These are phyloP conservation scores for Macaca fascicularis DNA, from an alignment of 2,113 vertebrate species.

Conservation along the genomic window DNA sequence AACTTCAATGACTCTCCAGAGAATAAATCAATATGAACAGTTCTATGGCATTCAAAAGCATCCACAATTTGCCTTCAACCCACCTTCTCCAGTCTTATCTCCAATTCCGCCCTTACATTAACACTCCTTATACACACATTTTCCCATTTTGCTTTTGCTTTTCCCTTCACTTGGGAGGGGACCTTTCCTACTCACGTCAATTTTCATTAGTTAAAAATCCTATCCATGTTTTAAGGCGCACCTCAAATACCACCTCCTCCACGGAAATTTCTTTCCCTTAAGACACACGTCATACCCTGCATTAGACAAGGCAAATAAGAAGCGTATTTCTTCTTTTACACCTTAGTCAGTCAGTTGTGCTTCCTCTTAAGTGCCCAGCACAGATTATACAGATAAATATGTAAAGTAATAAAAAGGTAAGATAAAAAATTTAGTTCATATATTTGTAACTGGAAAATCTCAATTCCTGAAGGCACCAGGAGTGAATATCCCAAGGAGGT, in stretches of 20 bases:
- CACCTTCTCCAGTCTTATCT: not conserved
- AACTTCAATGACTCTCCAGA: not conserved
- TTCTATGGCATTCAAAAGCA: not conserved
- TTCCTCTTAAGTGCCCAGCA: not conserved
- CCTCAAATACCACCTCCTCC: not conserved
- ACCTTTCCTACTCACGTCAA: not conserved
- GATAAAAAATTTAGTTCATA: constrained; percentile 20
- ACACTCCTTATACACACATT: not conserved
- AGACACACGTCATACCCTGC: not conserved
- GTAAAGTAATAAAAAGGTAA: not conserved
- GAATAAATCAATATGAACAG: not conserved
- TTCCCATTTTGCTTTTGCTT: not conserved
- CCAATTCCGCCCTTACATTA: not conserved
- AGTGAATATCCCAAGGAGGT: not conserved
- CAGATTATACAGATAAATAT: not conserved
- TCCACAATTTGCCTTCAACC: not conserved
- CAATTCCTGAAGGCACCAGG: not conserved
- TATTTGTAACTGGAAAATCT: constrained; percentile 3
- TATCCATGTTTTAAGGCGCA: not conserved
- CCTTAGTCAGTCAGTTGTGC: not conserved
- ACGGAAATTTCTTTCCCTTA: constrained; percentile 23
- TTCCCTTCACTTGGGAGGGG: not conserved
- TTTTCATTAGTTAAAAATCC: not conserved
- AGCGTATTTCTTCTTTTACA: not conserved
- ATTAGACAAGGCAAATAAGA: not conserved